These are phyloP conservation scores for Pegoplata infirma DNA, from an alignment of 2,888 invertebrate species.

Conservation along the genomic window DNA sequence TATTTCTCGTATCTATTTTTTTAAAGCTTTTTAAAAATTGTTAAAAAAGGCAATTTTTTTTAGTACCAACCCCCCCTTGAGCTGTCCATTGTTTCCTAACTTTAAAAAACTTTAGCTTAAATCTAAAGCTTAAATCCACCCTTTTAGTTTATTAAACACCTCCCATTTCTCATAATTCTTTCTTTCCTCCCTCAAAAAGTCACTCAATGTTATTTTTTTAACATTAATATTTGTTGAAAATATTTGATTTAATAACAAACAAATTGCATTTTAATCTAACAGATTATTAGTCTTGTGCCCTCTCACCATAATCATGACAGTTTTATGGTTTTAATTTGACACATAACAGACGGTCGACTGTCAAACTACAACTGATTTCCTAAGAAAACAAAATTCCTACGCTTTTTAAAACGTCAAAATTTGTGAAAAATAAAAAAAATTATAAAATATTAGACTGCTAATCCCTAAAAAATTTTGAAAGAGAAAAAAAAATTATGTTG, in stretches of 20 bases:
- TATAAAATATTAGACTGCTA: slow-evolving; percentile 30
- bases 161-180: too few relatives aligned
- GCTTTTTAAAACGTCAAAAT: slow-evolving; percentile 12
- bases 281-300: slow-evolving; percentile 22
- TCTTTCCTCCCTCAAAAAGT: too few relatives aligned
- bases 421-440: too few relatives aligned
- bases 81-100: too few relatives aligned
- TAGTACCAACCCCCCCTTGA: too few relatives aligned
- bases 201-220: too few relatives aligned
- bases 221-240: slow-evolving; percentile 27
- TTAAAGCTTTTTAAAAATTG: too few relatives aligned
- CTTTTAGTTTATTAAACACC: too few relatives aligned
- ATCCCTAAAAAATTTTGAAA: slow-evolving; percentile 30
- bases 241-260: slow-evolving; percentile 24
- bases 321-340: slow-evolving; percentile 54
- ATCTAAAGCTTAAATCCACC: too few relatives aligned
- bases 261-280: slow-evolving; percentile 33
- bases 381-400: slow-evolving; percentile 33
- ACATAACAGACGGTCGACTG: slow-evolving; percentile 45
- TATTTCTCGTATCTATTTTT: too few relatives aligned
- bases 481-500: background rate
- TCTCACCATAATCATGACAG: slow-evolving; percentile 36
- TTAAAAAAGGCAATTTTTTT: too few relatives aligned
- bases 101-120: too few relatives aligned
- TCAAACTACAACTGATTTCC: slow-evolving; percentile 14